Base-by-base conservation (phyloP, 92 coral and sea anemone species). In the Isaurus tuberculatus region DNA sequence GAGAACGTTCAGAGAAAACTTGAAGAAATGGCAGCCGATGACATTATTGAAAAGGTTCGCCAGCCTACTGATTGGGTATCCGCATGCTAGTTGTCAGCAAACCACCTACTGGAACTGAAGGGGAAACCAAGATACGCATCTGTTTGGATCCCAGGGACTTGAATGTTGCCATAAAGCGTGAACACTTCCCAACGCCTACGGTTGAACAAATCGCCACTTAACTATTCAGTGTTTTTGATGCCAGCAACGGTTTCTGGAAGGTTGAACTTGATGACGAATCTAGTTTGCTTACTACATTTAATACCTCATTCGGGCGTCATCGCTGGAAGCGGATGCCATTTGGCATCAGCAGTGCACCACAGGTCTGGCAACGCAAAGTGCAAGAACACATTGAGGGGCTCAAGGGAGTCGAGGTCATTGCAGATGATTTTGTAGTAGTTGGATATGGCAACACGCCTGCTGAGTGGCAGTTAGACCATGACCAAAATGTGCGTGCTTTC, bases 341-440 rank as follows among this genome's bases (percentile, higher is more conserved):
- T 30, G 88, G 88, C 29, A 64, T 85, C 17, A 61, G 51, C 31
- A 17, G 69, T 17, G 79, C 71, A 0, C 85, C 79, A 10, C 48
- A 86, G 9, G 85, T 86, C 26, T 85, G 78, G 78, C 85, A 86
- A 33, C 25, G 37, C n/a, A 26, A 48, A 15, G 65, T 86, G 79
- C 84, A 46, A 68, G 78, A 86, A 70, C 67, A 46, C 71, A 63
- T 67, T 29, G 72, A 79, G 14, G 80, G 46, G 5, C 72, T 86
- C 2, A 36, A 36, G 16, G 89, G 86, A 16, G 91, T 87, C 16
- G 87, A 82, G 74, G 84, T 82, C 16, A 66, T 63, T 30, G 87
- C 87, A 14, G 87, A 87, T 31, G 91, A 87, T 34, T 82, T 73
- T 71, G 49, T 87, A 9, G 65, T 87, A 0, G 86, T 75, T 4